These are phyloP conservation scores for Serranochromis macrocephalus DNA, from an alignment of 2,113 vertebrate species.

Conservation along the genomic window DNA sequence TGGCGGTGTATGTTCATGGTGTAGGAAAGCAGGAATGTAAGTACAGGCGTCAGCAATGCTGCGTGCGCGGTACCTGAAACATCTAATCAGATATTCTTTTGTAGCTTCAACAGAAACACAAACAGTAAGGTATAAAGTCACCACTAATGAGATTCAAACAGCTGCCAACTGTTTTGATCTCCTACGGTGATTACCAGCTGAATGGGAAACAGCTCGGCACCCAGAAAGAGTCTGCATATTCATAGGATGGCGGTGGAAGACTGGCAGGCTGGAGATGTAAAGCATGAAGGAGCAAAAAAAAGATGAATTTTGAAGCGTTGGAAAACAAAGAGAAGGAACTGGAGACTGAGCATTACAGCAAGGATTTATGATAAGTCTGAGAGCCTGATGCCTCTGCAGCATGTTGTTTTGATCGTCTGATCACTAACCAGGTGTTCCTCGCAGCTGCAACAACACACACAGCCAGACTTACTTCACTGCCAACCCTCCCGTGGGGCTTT, in stretches of 20 bases:
- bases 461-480: background rate
- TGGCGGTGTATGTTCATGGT: background rate
- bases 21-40: background rate
- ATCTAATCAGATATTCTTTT: background rate
- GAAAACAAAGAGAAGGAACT: background rate
- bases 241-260: background rate
- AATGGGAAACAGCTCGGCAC: background rate
- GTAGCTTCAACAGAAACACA: background rate
- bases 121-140: background rate
- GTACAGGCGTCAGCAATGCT: background rate
- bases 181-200: background rate
- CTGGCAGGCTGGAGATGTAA: background rate
- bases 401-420: conserved; percentile 11
- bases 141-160: background rate
- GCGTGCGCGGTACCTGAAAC: background rate
- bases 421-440: conserved; percentile 35
- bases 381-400: background rate
- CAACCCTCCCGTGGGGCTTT: background rate
- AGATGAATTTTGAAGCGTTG: background rate
- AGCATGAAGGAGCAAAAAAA: background rate
- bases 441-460: conserved; percentile 43
- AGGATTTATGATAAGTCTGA: background rate
- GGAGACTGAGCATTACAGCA: background rate
- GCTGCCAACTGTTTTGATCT: background rate
- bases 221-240: background rate